Conservation (phyloP, 1,140 invertebrate species). For the Solenopsis fugax region DNA sequence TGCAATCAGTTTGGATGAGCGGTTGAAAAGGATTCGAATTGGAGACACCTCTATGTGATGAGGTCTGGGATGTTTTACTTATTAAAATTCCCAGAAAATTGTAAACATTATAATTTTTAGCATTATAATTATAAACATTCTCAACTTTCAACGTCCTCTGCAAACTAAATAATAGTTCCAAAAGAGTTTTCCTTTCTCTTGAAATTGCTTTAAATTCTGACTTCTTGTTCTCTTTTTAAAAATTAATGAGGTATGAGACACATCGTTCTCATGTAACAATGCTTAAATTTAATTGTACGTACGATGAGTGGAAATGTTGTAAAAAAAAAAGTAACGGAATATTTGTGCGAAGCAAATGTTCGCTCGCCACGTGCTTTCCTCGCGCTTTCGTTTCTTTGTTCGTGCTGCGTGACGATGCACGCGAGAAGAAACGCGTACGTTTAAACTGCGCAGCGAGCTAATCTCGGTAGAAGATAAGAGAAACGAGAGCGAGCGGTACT, state of each 20-base stretch:
- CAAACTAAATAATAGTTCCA: too few species aligned
- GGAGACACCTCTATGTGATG: too few species aligned
- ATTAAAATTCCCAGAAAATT: too few species aligned
- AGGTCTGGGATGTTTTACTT: too few species aligned
- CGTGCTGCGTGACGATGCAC: conserved; percentile 37
- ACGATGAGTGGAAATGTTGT: not conserved
- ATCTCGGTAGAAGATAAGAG: conserved; percentile 70
- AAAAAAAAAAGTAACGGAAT: conserved; percentile 31
- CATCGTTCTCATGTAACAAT: not conserved
- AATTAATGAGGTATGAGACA: not conserved
- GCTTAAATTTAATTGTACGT: not conserved
- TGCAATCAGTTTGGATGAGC: too few species aligned
- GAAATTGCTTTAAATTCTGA: not conserved
- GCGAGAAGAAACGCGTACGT: conserved; percentile 40
- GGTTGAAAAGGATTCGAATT: too few species aligned
- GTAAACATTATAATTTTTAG: too few species aligned
- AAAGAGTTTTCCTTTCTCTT: not conserved
- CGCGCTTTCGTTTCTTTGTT: conserved; percentile 69
- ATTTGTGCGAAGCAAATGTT: conserved; percentile 34
- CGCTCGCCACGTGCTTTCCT: conserved; percentile 27
- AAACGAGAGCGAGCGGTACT: conserved; percentile 39
- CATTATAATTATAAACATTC: too few species aligned
- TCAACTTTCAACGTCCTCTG: too few species aligned
- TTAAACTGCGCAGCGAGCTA: conserved; percentile 76
- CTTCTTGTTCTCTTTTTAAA: not conserved